Conservation (phyloP, 2,797 vertebrate species). For the Macropodus opercularis region DNA sequence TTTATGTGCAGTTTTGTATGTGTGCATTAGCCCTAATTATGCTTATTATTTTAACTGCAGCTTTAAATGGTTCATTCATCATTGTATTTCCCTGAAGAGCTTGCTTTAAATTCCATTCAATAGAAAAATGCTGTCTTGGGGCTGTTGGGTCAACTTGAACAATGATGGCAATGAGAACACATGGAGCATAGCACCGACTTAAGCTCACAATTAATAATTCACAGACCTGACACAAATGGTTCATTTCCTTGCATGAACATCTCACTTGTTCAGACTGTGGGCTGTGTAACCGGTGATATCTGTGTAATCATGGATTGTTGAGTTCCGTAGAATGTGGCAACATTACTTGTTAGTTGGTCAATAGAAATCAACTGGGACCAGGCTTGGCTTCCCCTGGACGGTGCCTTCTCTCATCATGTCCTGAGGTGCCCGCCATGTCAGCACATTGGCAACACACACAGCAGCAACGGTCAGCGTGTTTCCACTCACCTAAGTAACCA, state of each 20-base stretch:
- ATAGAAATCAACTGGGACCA: neutral
- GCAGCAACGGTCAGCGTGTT: constrained; percentile 18
- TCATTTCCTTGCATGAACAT: constrained; percentile 37
- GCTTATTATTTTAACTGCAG: constrained; percentile 1
- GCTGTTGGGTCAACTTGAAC: constrained; percentile 38
- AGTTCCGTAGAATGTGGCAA: constrained; percentile 22
- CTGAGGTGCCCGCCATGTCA: constrained; percentile 38
- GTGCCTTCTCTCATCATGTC: constrained; percentile 8
- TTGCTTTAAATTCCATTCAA: constrained; percentile 38
- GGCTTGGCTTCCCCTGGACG: too few species aligned
- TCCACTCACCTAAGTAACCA: too few species aligned
- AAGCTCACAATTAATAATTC: constrained; percentile 59
- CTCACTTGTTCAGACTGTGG: constrained; percentile 20
- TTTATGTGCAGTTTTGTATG: neutral
- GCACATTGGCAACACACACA: constrained; percentile 25
- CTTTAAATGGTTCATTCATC: constrained; percentile 27
- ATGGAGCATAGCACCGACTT: constrained; percentile 42
- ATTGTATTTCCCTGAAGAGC: constrained; percentile 21
- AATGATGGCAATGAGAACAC: constrained; percentile 30
- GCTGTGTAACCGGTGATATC: constrained; percentile 6
- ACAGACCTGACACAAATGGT: constrained; percentile 50
- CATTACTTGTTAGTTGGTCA: constrained; percentile 1
- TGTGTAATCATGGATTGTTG: too few species aligned
- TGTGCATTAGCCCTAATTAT: constrained; percentile 1
- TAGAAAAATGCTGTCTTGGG: constrained; percentile 25